phyloP scores from a whole-genome alignment of 2,888 invertebrate species.

The Octonoba sinensis region DNA sequence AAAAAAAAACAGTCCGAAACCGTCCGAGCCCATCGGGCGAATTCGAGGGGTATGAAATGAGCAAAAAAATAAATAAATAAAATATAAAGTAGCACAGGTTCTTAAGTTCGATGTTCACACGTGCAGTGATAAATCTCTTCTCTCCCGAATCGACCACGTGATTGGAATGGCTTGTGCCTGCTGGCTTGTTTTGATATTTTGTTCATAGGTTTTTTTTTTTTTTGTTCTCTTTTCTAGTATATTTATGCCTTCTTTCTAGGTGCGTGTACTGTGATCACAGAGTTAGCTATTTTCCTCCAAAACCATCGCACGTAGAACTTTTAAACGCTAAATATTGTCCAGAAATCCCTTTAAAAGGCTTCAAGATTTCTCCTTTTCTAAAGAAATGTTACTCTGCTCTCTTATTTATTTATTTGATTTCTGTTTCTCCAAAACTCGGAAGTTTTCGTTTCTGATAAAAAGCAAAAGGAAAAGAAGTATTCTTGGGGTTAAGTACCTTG shows the following conservation, averaged over 20 bases:
- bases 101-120: constrained; percentile 57
- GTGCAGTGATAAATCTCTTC: constrained; percentile 55
- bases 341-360: constrained; percentile 23
- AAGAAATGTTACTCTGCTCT: constrained; percentile 5
- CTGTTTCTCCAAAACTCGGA: background rate
- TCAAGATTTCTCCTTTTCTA: constrained; percentile 6
- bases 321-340: constrained; percentile 23
- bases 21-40: too few species aligned
- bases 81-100: too few species aligned
- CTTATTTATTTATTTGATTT: constrained; percentile 4
- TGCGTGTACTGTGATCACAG: too few species aligned
- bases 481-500: constrained; percentile 20
- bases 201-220: background rate
- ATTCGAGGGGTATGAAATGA: too few species aligned
- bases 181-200: background rate
- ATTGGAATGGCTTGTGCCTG: constrained; percentile 17
- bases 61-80: too few species aligned
- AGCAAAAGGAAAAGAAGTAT: background rate
- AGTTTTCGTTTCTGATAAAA: background rate
- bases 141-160: constrained; percentile 46
- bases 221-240: background rate
- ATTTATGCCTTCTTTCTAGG: too few species aligned
- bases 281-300: background rate
- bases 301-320: constrained; percentile 17
- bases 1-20: too few species aligned